Percentiles rank a stretch among this genome's conserved stretches.
phyloP scores from a whole-genome alignment of 1,140 invertebrate genomes.

The Monochamus saltuarius region DNA sequence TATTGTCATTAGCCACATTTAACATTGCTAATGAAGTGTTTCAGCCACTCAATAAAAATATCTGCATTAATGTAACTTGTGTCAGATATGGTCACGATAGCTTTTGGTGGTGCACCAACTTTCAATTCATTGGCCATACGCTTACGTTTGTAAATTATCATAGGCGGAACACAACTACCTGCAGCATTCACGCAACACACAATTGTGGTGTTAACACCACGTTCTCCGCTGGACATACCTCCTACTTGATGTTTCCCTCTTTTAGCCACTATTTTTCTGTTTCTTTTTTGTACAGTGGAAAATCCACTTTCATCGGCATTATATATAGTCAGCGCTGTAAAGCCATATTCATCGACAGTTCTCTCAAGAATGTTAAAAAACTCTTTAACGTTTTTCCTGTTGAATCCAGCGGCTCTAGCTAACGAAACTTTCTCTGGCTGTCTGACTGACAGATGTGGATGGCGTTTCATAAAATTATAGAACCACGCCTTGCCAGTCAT shows the following conservation, averaged over 20 bases:
- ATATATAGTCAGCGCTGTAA: no score
- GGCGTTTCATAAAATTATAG: no score
- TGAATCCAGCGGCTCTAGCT: neutral
- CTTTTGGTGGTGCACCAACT: neutral
- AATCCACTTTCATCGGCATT: slow-evolving; percentile 9
- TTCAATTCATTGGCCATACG: neutral
- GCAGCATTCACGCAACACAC: slow-evolving; percentile 39
- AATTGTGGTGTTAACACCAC: slow-evolving; percentile 49
- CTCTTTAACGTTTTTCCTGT: slow-evolving; percentile 23
- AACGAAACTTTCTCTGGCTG: neutral
- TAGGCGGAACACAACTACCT: slow-evolving; percentile 36
- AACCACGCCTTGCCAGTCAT: no score
- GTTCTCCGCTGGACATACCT: slow-evolving; percentile 48
- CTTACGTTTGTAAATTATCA: slow-evolving; percentile 32
- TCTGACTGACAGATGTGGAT: no score
- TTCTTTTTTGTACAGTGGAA: slow-evolving; percentile 39
- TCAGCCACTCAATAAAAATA: slow-evolving; percentile 40
- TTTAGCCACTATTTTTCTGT: slow-evolving; percentile 9
- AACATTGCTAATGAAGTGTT: slow-evolving; percentile 35
- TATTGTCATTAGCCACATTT: slow-evolving; percentile 30
- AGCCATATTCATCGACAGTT: no score
- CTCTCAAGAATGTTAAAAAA: no score
- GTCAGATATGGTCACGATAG: slow-evolving; percentile 4
- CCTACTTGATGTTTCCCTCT: slow-evolving; percentile 51
- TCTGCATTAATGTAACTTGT: slow-evolving; percentile 21